Base-by-base conservation (phyloP, 2,888 invertebrate genomes). In the Lampropteryx suffumata region DNA sequence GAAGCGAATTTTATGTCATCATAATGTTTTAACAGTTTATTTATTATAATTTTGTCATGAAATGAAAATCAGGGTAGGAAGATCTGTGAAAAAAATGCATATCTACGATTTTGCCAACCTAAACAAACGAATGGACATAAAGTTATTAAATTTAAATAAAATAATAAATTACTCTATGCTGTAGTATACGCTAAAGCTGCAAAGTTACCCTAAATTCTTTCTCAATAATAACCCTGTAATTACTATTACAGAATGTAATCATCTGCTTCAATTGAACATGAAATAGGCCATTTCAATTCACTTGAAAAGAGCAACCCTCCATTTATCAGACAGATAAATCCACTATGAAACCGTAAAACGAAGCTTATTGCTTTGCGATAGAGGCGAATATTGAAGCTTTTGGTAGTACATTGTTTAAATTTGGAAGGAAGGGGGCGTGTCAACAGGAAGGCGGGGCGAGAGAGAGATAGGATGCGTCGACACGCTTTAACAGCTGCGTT, bases 341-440 rank as follows among this genome's bases (percentile, higher is more conserved):
- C 28, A 10, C 39, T 10, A n/a, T 14, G 24, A 11, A 40, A 27
- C 28, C 35, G 48, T 37, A 50, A 46, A 42, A 37, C 32, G 29
- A 11, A 43, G 26, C 46, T 17, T 55, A 46, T 30, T 13, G 11
- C 46, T 24, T 43, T 12, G 46, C 17, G 32, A 42, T 55, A 55
- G 30, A 37, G 46, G 50, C 39, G 44, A 48, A 36, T 45, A 52
- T 55, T 34, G 52, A 43, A 44, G 41, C 40, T 47, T 55, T 50
- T 56, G 48, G 39, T 55, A 42, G 40, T 24, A 57, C 50, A 54
- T 55, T 59, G 64, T 75, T 83, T 78, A 76, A 77, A 79, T 79
- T 67, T 79, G 75, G 71, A 65, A 80, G 84, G 84, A 83, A 81
- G 79, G 71, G 50, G 89, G 89, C 89, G 89, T 86, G 86, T 72